A percentile compares a stretch with the other conserved stretches of the same genome.
Evolutionary conservation across 2,797 vertebrate genomes (phyloP).

Genomic region (Cossypha caffra): DNA sequence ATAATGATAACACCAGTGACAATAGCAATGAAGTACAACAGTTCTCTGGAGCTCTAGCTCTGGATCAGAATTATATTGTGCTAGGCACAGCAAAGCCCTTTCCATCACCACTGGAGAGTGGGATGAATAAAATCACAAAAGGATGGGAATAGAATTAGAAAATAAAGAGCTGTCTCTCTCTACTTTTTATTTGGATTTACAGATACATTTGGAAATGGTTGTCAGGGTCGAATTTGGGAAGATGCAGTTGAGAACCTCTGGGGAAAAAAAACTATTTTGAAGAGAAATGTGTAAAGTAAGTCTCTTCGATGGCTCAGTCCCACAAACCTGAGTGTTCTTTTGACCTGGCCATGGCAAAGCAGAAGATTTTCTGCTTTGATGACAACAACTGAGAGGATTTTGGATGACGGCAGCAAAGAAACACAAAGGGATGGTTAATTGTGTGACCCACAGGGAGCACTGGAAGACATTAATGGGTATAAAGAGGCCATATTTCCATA

Average conservation of each 20-base stretch:
- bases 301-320: neutral
- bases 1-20: neutral
- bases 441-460: constrained; percentile 36
- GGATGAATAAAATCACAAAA: neutral
- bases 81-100: neutral
- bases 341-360: neutral
- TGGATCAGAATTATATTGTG: neutral
- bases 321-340: neutral
- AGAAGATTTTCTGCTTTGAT: neutral
- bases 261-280: neutral
- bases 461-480: constrained; percentile 52
- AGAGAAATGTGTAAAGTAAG: neutral
- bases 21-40: neutral
- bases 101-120: neutral
- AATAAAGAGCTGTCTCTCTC: neutral
- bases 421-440: constrained; percentile 48
- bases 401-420: neutral
- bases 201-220: neutral
- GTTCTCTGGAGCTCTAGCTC: neutral
- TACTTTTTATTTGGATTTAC: neutral
- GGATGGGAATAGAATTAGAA: neutral
- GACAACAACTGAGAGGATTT: neutral
- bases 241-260: neutral
- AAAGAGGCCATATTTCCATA: constrained; percentile 62
- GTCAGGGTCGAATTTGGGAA: neutral